A percentile compares a stretch with the other conserved stretches of the same genome.
Evolutionary conservation across 2,797 vertebrate species (phyloP).

Genomic region (Carcharodon carcharias): DNA sequence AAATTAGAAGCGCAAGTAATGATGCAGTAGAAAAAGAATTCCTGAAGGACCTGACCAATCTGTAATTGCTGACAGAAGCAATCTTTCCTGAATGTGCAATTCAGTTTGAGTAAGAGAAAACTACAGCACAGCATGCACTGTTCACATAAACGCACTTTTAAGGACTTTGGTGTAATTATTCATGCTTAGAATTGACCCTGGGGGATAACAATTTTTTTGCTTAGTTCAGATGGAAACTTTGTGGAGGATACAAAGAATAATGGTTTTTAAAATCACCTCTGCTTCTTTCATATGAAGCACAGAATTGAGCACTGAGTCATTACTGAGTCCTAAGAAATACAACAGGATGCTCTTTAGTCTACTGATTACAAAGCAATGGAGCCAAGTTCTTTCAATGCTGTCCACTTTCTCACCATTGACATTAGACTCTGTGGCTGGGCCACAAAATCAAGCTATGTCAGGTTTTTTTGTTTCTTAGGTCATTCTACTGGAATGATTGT

Average conservation of each 20-base stretch:
- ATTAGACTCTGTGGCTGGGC: neutral
- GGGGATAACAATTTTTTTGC: neutral
- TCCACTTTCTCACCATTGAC: neutral
- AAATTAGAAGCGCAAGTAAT: slow-evolving; percentile 39
- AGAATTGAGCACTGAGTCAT: neutral
- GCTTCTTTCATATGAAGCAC: neutral
- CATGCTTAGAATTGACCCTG: neutral
- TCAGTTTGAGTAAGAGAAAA: slow-evolving; percentile 12
- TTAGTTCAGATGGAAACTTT: too few species aligned
- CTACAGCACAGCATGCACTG: neutral
- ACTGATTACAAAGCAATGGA: neutral
- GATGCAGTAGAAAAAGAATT: slow-evolving; percentile 38
- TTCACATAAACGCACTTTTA: neutral
- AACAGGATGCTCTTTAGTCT: neutral
- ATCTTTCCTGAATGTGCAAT: slow-evolving; percentile 36
- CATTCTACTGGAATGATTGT: neutral
- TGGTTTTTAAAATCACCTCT: neutral
- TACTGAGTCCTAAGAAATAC: neutral
- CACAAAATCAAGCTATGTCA: neutral
- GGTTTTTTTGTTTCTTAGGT: neutral
- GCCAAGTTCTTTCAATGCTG: neutral
- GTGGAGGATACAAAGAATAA: neutral
- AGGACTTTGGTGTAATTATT: slow-evolving; percentile 20
- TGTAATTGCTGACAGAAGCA: slow-evolving; percentile 46
- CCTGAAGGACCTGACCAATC: slow-evolving; percentile 43